Base-by-base conservation (phyloP, 2,888 invertebrate genomes). In the Enchytraeus crypticus region DNA sequence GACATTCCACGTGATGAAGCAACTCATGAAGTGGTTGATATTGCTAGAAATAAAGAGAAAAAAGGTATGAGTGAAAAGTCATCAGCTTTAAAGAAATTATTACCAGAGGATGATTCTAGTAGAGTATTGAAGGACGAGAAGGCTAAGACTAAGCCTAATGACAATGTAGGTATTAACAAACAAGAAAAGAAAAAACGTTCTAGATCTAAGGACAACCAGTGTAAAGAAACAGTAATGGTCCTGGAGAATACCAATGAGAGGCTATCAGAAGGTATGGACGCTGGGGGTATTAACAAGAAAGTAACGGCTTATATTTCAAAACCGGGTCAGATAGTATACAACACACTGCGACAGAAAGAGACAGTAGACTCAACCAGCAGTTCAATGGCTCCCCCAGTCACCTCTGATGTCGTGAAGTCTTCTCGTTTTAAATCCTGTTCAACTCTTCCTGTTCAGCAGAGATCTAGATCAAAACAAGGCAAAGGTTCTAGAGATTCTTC, bases 261-360 rank as follows among this genome's bases (percentile, higher is more conserved):
- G 43, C 43, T n/a, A 14, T n/a, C 18, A 5, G 30, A 51, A 21
- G 26, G 33, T 30, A 26, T 33, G 32, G 23, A 23, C 30, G 53
- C 23, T 29, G 30, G 27, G 8, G 43, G 46, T 18, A 34, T 33
- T n/a, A 60, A 56, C 11, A 61, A 46, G 30, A 53, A 58, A 11
- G 45, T 58, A 21, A 53, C 34, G 21, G 47, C 58, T 11, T 57
- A 46, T 21, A 18, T 58, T 11, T 29, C 47, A 32, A 61, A 58
- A 49, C 63, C 60, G n/a, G 60, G 63, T 21, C 38, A 63, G 47
- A 63, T 63, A n/a, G 38, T 47, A 3, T 63, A 60, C 47, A 63
- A 43, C 23, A 53, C 60, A 5, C 60, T 57, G 11, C 51, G 60
- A 32, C 33, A 43, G 29, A 49, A 60, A 11, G 2, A 34, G 51